Evolutionary conservation across 2,888 invertebrate species (phyloP).

Genomic region (Rotaria macrura): DNA sequence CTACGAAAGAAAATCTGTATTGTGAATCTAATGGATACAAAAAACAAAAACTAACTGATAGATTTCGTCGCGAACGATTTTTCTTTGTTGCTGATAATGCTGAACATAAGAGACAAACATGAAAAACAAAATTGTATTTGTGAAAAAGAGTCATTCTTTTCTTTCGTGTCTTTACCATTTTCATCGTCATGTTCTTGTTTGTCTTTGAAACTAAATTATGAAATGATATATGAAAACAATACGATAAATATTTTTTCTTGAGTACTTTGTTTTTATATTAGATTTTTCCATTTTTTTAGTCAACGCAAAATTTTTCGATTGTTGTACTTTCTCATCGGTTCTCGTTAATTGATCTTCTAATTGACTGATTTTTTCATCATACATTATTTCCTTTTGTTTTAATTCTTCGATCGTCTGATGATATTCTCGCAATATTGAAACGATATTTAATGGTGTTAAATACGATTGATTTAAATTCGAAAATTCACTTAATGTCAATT

Average conservation of each 20-base stretch:
- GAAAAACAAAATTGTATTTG: too few relatives aligned
- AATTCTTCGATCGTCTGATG: neutral
- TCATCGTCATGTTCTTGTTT: neutral
- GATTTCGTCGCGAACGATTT: neutral
- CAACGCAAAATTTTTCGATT: neutral
- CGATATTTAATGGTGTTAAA: neutral
- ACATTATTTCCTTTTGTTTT: neutral
- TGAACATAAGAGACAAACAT: neutral
- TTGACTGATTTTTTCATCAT: neutral
- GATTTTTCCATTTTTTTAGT: neutral
- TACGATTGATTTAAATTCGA: neutral
- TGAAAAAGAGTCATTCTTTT: too few relatives aligned
- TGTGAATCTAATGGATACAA: neutral
- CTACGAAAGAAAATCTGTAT: neutral
- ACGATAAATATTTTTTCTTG: too few relatives aligned
- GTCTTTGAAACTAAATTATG: neutral
- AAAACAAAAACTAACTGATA: neutral
- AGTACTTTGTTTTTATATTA: neutral
- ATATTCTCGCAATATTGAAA: neutral
- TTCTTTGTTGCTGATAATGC: neutral
- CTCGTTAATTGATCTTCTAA: neutral
- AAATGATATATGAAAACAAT: neutral
- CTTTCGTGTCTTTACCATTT: too few relatives aligned
- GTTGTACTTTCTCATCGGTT: neutral
- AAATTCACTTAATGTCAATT: neutral